These are phyloP conservation scores for Leucophenga montana DNA, from an alignment of 2,888 invertebrate genomes.

Conservation along the genomic window DNA sequence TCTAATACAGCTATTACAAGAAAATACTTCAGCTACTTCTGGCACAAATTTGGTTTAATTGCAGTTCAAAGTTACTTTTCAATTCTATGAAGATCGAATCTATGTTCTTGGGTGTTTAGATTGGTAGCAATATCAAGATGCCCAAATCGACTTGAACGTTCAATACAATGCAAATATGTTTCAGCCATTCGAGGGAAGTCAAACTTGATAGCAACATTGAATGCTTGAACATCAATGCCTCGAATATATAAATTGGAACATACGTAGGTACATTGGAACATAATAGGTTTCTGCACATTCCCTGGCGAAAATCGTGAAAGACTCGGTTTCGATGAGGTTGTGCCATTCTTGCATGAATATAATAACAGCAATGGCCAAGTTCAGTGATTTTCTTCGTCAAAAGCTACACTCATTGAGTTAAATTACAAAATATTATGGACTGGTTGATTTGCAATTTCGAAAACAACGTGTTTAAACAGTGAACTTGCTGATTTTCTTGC, in stretches of 20 bases:
- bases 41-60: constrained; percentile 99
- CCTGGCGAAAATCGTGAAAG: constrained; percentile 96
- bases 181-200: no score
- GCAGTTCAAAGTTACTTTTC: constrained; percentile 99
- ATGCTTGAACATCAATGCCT: constrained; percentile 99
- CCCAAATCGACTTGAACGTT: constrained; percentile 97
- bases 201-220: constrained; percentile 99
- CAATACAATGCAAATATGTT: constrained; percentile 98
- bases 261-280: no score
- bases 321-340: no score
- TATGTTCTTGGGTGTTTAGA: constrained; percentile 98
- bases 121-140: constrained; percentile 98
- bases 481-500: constrained; percentile 99
- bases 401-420: no score
- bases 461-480: no score
- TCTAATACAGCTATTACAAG: no score
- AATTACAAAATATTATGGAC: no score
- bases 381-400: no score
- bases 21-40: no score
- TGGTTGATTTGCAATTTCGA: no score
- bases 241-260: constrained; percentile 97
- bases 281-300: constrained; percentile 99
- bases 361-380: no score
- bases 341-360: no score
- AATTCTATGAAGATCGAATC: constrained; percentile 97